Evolutionary conservation across 2,888 invertebrate species (phyloP).

Genomic region (Isotomurus palustris): DNA sequence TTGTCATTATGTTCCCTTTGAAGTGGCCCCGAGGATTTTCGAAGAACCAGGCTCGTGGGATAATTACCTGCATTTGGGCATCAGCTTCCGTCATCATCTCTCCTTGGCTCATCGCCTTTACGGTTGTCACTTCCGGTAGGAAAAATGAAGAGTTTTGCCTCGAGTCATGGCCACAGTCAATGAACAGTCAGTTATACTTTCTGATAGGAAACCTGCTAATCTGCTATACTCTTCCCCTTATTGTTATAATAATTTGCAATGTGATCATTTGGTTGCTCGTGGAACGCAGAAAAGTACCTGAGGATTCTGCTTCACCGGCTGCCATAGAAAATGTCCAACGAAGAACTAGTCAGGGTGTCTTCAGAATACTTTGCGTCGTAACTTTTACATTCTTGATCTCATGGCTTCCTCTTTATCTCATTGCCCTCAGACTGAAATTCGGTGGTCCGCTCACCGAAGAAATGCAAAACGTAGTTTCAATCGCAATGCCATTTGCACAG

Average conservation of each 20-base stretch:
- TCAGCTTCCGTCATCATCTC: conserved; percentile 49
- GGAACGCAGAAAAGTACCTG: conserved; percentile 79
- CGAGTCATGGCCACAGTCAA: conserved; percentile 78
- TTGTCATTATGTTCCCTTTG: conserved; percentile 92
- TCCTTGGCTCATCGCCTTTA: conserved; percentile 51
- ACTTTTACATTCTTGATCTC: conserved; percentile 86
- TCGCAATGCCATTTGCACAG: conserved; percentile 80
- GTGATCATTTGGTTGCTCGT: conserved; percentile 87
- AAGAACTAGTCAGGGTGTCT: conserved; percentile 88
- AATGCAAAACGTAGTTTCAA: conserved; percentile 62
- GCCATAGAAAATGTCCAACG: conserved; percentile 64
- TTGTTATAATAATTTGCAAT: conserved; percentile 84
- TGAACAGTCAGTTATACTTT: conserved; percentile 78
- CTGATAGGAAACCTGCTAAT: conserved; percentile 80
- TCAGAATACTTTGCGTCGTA: conserved; percentile 89
- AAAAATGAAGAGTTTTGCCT: conserved; percentile 62
- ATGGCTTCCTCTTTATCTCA: conserved; percentile 86
- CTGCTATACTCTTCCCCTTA: conserved; percentile 86
- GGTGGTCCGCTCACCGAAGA: conserved; percentile 67
- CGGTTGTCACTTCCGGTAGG: conserved; percentile 23
- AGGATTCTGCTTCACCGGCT: conserved; percentile 50
- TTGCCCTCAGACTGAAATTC: conserved; percentile 74
- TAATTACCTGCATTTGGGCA: conserved; percentile 51
- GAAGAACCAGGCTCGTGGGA: conserved; percentile 49
- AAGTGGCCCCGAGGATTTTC: conserved; percentile 54